A percentile compares a stretch with the other conserved stretches of the same genome.
phyloP scores from a whole-genome alignment of 2,113 vertebrate species.

The Saiga tatarica region DNA sequence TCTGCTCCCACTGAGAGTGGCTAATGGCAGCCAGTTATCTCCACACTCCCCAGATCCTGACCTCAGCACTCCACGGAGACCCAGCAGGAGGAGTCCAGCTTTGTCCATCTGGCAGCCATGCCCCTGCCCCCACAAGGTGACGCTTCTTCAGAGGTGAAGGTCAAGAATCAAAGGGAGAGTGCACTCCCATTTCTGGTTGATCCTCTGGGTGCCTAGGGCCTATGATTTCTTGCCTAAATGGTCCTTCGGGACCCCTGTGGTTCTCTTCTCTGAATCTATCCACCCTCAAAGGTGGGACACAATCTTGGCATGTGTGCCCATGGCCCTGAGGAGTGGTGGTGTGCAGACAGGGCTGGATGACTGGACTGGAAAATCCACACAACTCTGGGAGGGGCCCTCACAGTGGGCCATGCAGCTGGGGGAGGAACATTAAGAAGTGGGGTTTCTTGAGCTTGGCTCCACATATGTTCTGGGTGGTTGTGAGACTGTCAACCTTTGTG shows the following conservation, averaged over 20 bases:
- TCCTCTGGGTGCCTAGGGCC: background rate
- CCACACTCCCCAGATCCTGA: background rate
- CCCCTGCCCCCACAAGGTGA: background rate
- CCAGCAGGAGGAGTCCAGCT: background rate
- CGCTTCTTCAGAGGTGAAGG: background rate
- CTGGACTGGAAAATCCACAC: background rate
- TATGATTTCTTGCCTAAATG: background rate
- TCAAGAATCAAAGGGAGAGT: background rate
- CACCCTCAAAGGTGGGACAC: background rate
- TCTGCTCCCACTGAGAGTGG: too few species aligned
- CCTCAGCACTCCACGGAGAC: fast-evolving
- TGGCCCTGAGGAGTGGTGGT: fast-evolving
- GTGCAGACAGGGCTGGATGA: background rate
- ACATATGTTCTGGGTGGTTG: fast-evolving
- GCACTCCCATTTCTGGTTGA: background rate
- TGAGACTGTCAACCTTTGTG: background rate
- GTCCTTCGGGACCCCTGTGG: fast-evolving
- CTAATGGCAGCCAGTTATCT: fast-evolving
- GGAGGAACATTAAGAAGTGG: background rate
- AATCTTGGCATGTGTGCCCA: too few species aligned
- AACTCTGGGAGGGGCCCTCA: background rate
- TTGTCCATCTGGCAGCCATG: background rate
- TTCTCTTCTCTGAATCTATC: background rate
- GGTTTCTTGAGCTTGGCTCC: background rate
- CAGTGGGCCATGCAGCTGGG: background rate